Evolutionary conservation across 2,888 invertebrate genomes (phyloP).

Genomic region (Andricus curvator): DNA sequence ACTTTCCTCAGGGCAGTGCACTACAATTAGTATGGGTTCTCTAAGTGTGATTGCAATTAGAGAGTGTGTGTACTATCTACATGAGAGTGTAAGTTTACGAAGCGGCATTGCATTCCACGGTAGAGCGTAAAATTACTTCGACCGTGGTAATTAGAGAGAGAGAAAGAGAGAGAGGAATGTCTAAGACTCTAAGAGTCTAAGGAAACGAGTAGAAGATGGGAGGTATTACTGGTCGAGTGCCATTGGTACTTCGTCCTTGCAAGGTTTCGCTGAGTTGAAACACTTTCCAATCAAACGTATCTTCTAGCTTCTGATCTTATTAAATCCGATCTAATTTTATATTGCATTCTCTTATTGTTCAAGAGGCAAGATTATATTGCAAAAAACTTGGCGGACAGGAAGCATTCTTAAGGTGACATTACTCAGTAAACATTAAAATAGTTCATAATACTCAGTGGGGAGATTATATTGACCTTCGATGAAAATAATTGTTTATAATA

Average conservation of each 20-base stretch:
- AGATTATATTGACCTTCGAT: too few relatives aligned
- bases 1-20: conserved; percentile 15
- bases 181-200: conserved; percentile 26
- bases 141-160: conserved; percentile 50
- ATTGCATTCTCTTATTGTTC: neutral
- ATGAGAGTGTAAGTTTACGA: neutral
- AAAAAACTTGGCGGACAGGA: conserved; percentile 4
- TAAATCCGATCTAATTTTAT: neutral
- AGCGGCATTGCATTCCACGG: conserved; percentile 47
- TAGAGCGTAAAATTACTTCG: conserved; percentile 50
- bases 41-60: neutral
- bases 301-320: conserved; percentile 14
- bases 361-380: neutral
- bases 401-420: conserved; percentile 1
- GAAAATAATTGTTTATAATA: too few relatives aligned
- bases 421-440: neutral
- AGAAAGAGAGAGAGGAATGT: conserved; percentile 13
- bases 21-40: conserved; percentile 10
- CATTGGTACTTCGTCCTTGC: conserved; percentile 39
- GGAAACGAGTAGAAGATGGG: conserved; percentile 19
- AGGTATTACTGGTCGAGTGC: conserved; percentile 36
- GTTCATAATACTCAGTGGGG: too few relatives aligned
- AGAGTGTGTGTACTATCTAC: neutral
- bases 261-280: conserved; percentile 29
- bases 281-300: conserved; percentile 15